Evolutionary conservation across 92 coral and sea anemone species (phyloP).

Genomic region (Bergia sp.): DNA sequence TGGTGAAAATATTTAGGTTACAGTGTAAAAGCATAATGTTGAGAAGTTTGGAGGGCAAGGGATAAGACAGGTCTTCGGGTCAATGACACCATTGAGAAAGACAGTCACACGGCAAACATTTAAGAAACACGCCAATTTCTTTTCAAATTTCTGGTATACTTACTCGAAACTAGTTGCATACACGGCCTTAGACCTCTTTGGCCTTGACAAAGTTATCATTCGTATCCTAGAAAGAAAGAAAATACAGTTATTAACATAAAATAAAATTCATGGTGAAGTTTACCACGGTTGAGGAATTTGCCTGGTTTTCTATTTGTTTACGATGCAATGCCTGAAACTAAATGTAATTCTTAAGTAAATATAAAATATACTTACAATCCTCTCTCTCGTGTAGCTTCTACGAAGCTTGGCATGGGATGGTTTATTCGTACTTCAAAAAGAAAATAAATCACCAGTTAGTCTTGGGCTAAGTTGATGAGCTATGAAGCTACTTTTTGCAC

Average conservation of each 20-base stretch:
- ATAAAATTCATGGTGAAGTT: neutral
- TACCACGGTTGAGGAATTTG: neutral
- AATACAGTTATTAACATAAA: neutral
- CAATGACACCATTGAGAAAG: slow-evolving; percentile 3
- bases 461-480: neutral
- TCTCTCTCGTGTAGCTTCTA: slow-evolving; percentile 84
- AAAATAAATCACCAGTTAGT: slow-evolving; percentile 5
- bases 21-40: neutral
- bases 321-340: neutral
- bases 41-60: neutral
- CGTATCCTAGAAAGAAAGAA: slow-evolving; percentile 62
- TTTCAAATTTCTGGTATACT: slow-evolving; percentile 17
- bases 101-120: slow-evolving; percentile 4
- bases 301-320: neutral
- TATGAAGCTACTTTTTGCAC: slow-evolving; percentile 19
- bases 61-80: neutral
- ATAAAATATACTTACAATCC: slow-evolving; percentile 79
- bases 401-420: slow-evolving; percentile 88
- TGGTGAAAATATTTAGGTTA: neutral
- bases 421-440: slow-evolving; percentile 66
- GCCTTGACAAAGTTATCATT: slow-evolving; percentile 76
- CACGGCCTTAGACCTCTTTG: slow-evolving; percentile 79
- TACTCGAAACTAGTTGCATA: slow-evolving; percentile 89
- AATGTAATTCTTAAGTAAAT: slow-evolving; percentile 19
- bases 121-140: neutral